Evolutionary conservation across 2,113 vertebrate species (phyloP), one percentile per base, ranked within the genome.

Genomic region (Natator depressus): DNA sequence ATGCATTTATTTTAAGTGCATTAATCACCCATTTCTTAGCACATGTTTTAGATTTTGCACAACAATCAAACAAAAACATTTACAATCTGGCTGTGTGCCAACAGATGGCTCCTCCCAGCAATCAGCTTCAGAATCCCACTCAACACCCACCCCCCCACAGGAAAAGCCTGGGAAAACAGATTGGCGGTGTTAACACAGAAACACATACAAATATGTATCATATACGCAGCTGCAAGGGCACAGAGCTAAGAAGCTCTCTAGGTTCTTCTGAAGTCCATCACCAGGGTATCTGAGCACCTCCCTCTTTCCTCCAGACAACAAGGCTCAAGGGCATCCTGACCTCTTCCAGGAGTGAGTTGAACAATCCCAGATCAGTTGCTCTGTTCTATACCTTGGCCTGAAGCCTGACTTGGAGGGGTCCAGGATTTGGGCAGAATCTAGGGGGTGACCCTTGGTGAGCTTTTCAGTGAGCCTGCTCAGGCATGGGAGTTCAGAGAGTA

Each of bases 31-130:
- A 51, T 95, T 92, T 85, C 76, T 89, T 91, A 96, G 93, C 95
- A 96, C 75, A 46, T 91, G 96, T 96, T 96, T 96, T 76, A 93
- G n/a, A 96, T 95, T 91, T 95, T 88, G 84, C 89, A 96, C 38
- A 89, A 86, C 78, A 94, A 94, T 91, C 95, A 97, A 92, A 91
- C 47, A 88, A 95, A 96, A 94, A 81, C 16, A 6, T 85, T 94
- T 96, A 90, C 38, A 94, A 94, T 92, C 47, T 91, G 94, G 92
- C 78, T 82, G 59, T 46, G 80, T 83, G 91, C 96, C 95, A 97
- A 93, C 75, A 96, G 86, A 95, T 91, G 89, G 82, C 86, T 97
- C 65, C 89, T 93, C 65, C 91, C 91, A 93, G 59, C 5, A 86
- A 94, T 62, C 86, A 93, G 53, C 65, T 92, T 89, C 88, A 89